Evolutionary conservation across 1,140 invertebrate genomes (phyloP).

Genomic region (Propsilocerus akamusi): DNA sequence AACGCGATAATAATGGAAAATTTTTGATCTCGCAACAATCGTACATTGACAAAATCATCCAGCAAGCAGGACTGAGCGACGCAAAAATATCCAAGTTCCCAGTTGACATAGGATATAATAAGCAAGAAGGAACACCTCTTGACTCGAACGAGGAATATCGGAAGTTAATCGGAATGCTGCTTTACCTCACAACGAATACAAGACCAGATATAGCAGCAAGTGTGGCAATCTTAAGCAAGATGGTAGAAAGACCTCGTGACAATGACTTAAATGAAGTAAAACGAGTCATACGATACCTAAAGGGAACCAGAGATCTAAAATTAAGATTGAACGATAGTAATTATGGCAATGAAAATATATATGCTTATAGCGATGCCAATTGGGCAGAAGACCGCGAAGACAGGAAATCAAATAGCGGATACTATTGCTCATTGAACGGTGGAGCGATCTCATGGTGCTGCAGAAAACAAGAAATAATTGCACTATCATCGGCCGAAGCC

Average conservation of each 20-base stretch:
- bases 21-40: not conserved
- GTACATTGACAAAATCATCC: not conserved
- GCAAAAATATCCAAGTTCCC: not conserved
- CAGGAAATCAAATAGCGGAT: slow-evolving; percentile 11
- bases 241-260: slow-evolving; percentile 10
- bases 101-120: not conserved
- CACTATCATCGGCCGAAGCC: slow-evolving; percentile 11
- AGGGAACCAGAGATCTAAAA: slow-evolving; percentile 12
- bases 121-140: not conserved
- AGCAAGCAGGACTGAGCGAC: not conserved
- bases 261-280: slow-evolving; percentile 19
- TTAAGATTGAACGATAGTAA: not conserved
- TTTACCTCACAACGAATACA: slow-evolving; percentile 19
- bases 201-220: slow-evolving; percentile 22
- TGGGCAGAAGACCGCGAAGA: slow-evolving; percentile 11
- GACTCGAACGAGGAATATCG: slow-evolving; percentile 8
- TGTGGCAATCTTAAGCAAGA: slow-evolving; percentile 14
- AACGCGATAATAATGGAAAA: slow-evolving; percentile 6
- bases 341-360: not conserved
- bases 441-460: slow-evolving; percentile 9
- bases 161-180: slow-evolving; percentile 16
- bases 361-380: slow-evolving; percentile 9
- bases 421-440: slow-evolving; percentile 8
- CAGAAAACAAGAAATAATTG: slow-evolving; percentile 11
- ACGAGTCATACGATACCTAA: slow-evolving; percentile 20